Base-by-base conservation (phyloP, 1,140 invertebrate species). In the Lordiphosa mommai region DNA sequence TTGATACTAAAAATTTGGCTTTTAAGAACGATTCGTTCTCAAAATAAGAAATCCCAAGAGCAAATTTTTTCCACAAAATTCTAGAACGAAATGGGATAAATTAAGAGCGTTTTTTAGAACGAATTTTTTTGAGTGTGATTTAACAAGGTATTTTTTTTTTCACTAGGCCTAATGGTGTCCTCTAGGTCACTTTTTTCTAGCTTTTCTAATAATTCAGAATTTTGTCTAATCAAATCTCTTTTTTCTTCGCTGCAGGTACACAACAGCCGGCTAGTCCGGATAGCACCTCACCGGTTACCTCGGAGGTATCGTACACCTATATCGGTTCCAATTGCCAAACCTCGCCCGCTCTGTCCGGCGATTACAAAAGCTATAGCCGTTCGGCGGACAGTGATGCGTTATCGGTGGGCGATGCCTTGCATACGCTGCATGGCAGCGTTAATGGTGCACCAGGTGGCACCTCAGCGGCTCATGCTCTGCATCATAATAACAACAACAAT, bases 231-330 rank as follows among this genome's bases (percentile, higher is more conserved):
- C 2, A n/a, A 2, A 13, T 27, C 4, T n/a, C 20, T 10, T 47
- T 23, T 7, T 14, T 8, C 10, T 20, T 4, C 17, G 3, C 44
- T 68, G 4, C 44, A 90, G 88, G 58, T 77, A 91, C 30, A 23
- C 79, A 80, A 16, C 94, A 95, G 68, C 94, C 95, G 86, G 92
- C 93, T 1, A 94, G 93, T 74, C 95, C 95, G 0, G 95, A 96
- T 74, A 95, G 94, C 65, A 96, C 95, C 1, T 96, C 95, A 20
- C 93, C 93, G 3, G 92, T 94, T 30, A 93, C 93, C 34, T 94
- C 93, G 0, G 93, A 94, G 56, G 76, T 94, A 0, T 94, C 93
- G 2, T 93, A 92, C 67, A 91, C 91, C 7, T 85, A 87, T 41
- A 89, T 89, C 4, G 88, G 88, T 10, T 87, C 87, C 49, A 88